A percentile compares a stretch with the other conserved stretches of the same genome.
These are phyloP conservation scores for Nipponia nippon DNA, from an alignment of 2,113 vertebrate genomes.

Conservation along the genomic window DNA sequence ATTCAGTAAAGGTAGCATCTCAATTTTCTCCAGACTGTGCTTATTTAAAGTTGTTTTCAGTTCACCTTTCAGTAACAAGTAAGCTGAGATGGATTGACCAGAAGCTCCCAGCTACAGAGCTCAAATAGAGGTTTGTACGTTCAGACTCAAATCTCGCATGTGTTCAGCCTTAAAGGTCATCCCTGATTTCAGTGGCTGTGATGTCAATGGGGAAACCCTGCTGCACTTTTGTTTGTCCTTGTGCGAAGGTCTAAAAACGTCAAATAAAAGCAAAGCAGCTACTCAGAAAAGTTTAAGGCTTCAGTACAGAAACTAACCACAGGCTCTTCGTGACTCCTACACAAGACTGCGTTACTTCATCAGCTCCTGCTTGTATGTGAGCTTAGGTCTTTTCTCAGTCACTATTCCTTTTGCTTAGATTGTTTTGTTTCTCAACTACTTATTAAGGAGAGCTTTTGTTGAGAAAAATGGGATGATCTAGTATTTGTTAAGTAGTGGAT, in stretches of 20 bases:
- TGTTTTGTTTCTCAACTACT: not conserved
- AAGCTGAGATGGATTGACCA: not conserved
- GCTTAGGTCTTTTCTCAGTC: not conserved
- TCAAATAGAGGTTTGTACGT: not conserved
- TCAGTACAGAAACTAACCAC: not conserved
- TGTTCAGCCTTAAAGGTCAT: slow-evolving; percentile 42
- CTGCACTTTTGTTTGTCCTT: not conserved
- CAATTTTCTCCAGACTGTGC: not conserved
- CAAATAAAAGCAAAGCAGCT: not conserved
- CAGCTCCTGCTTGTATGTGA: not conserved
- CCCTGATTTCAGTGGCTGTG: not conserved
- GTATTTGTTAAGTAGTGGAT: not conserved
- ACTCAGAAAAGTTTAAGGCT: not conserved
- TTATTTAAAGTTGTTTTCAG: not conserved
- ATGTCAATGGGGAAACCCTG: slow-evolving; percentile 54
- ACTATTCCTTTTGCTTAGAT: not conserved
- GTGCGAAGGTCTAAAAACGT: not conserved
- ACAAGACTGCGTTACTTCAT: not conserved
- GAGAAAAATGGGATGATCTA: not conserved
- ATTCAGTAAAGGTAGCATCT: not conserved
- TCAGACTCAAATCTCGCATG: not conserved
- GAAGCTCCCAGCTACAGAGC: not conserved
- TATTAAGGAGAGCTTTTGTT: not conserved
- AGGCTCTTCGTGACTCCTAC: not conserved
- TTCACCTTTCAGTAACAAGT: slow-evolving; percentile 10